Percentiles rank a stretch among this genome's conserved stretches.
Evolutionary conservation across 2,113 vertebrate species (phyloP).

Genomic region (Benitochromis conjunctus): DNA sequence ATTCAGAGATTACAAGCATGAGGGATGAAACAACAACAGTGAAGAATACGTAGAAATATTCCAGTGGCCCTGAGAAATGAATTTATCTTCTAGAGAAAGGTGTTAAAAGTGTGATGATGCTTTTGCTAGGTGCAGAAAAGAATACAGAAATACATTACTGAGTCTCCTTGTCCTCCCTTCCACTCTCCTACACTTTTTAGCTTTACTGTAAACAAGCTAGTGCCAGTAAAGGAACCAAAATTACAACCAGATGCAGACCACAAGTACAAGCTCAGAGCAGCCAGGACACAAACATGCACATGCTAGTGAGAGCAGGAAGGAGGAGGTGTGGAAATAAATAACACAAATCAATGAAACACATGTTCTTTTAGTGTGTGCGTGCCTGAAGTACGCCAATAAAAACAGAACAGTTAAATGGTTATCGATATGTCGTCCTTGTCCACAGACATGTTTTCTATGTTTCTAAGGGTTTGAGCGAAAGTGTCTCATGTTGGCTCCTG

Average conservation of each 20-base stretch:
- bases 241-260: conserved; percentile 39
- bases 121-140: background rate
- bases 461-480: conserved; percentile 57
- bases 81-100: background rate
- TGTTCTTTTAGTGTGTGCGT: background rate
- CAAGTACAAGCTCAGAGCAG: background rate
- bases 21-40: background rate
- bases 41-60: background rate
- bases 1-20: conserved; percentile 36
- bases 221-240: conserved; percentile 29
- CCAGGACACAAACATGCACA: background rate
- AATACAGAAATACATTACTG: background rate
- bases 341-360: background rate
- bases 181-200: background rate
- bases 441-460: background rate
- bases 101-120: background rate
- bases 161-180: background rate
- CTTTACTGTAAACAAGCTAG: conserved; percentile 34
- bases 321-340: background rate
- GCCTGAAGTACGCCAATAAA: background rate
- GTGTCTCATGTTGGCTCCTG: conserved; percentile 77
- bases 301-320: background rate
- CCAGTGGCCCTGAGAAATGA: background rate
- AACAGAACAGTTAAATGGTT: background rate
- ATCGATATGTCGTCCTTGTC: background rate